Base-by-base conservation (phyloP, 2,888 invertebrate species). In the Phengaris alcon region DNA sequence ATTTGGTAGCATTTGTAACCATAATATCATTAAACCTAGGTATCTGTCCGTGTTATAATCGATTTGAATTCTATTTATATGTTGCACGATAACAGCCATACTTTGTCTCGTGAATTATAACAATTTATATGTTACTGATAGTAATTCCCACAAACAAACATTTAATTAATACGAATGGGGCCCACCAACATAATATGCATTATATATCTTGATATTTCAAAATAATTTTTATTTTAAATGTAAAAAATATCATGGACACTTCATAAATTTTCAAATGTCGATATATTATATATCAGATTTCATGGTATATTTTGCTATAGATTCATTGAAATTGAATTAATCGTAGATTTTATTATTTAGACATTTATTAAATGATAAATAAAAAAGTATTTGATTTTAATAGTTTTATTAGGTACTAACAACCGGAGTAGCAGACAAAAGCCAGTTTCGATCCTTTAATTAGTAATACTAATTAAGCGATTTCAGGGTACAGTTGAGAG, bases 401-500 rank as follows among this genome's bases (percentile, higher is more conserved):
- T 35, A 22, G 22, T 22, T 22, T 22, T 22, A 22, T 22, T 52
- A 52, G 52, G 52, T 52, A 52, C 52, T 9, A 22, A 64, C 64
- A 64, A 35, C 12, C 6, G 35, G 64, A 35, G 35, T 64, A 9
- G 22, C 22, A 22, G 59, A 59, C 59, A 9, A 35, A 35, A 35
- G 64, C 64, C 10, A 35, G 35, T 64, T 35, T 22, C 35, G 64
- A 64, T 64, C 12, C 35, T 64, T 64, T 64, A 64, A 64, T 64
- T 64, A 64, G 64, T 64, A 64, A 35, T 64, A 64, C 35, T 64
- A 64, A 64, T 64, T 64, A 64, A 64, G 35, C 6, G 64, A 64
- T 64, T 64, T 64, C 64, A 35, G 64, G 64, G 64, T 57, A 64
- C 64, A 8, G 35, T 35, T 12, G 35, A 64, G 22, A 64, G 64